Evolutionary conservation across 2,888 invertebrate species (phyloP).

Genomic region (Polydesmus complanatus): DNA sequence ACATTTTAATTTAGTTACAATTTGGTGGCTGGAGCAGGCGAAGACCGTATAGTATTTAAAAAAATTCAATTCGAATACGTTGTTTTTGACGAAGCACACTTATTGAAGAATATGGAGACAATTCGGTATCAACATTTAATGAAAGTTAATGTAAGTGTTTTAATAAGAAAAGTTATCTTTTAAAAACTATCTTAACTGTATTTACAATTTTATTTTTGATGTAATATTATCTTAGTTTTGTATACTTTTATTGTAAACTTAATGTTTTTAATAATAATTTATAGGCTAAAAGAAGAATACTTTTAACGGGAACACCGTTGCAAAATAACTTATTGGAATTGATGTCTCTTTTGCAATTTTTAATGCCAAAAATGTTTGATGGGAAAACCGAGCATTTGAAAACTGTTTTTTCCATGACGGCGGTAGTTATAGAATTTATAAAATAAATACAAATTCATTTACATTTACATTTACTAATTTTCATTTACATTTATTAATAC

Average conservation of each 20-base stretch:
- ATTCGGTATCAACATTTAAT: constrained; percentile 76
- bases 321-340: constrained; percentile 92
- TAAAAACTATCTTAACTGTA: background rate
- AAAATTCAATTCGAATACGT: constrained; percentile 73
- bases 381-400: constrained; percentile 76
- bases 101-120: constrained; percentile 95
- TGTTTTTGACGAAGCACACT: constrained; percentile 93
- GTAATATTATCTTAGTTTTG: background rate
- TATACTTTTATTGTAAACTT: background rate
- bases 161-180: constrained; percentile 19
- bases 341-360: constrained; percentile 88
- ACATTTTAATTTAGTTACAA: constrained; percentile 39
- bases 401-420: constrained; percentile 53
- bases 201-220: constrained; percentile 8
- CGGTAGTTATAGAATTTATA: too few species aligned
- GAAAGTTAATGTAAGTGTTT: constrained; percentile 52
- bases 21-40: constrained; percentile 70
- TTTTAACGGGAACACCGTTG: constrained; percentile 88
- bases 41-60: constrained; percentile 79
- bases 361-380: constrained; percentile 89
- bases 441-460: constrained; percentile 9
- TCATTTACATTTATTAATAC: background rate
- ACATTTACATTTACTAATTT: background rate
- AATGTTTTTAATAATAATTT: constrained; percentile 23
- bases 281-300: constrained; percentile 66